These are phyloP conservation scores for Tribolium freemani DNA, from an alignment of 2,888 invertebrate species.

Conservation along the genomic window DNA sequence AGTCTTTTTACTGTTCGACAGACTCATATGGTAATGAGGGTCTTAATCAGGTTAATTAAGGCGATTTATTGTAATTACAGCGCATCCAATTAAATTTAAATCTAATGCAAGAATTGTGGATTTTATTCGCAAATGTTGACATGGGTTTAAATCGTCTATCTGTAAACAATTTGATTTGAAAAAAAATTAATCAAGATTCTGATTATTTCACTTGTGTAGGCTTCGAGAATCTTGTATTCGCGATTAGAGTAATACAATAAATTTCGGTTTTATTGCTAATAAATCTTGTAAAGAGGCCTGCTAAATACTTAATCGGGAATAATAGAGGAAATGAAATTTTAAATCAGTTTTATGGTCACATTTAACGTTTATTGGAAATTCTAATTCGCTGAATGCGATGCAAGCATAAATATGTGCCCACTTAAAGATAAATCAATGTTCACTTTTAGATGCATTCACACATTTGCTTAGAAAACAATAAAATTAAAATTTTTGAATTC, in stretches of 20 bases:
- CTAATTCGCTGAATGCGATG: neutral
- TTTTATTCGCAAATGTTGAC: neutral
- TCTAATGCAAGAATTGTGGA: neutral
- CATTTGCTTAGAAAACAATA: too few species aligned
- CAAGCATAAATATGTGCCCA: too few species aligned
- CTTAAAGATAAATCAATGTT: too few species aligned
- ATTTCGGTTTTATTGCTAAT: neutral
- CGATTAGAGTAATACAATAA: neutral
- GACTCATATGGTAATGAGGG: conserved; percentile 11
- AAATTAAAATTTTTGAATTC: too few species aligned
- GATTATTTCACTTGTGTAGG: neutral
- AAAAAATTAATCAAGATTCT: neutral
- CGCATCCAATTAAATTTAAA: conserved; percentile 5
- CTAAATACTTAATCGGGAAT: neutral
- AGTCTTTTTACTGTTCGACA: neutral
- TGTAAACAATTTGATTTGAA: neutral
- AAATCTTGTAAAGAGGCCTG: neutral
- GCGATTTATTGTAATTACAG: conserved; percentile 27
- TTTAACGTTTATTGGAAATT: neutral
- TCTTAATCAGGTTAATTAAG: conserved; percentile 25
- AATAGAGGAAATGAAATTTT: neutral
- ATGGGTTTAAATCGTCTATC: neutral
- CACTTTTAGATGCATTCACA: too few species aligned
- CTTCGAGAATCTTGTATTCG: neutral
- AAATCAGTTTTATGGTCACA: neutral